Evolutionary conservation across 2,113 vertebrate genomes (phyloP), one percentile per base, ranked within the genome.

Genomic region (Muntiacus muntjak): DNA sequence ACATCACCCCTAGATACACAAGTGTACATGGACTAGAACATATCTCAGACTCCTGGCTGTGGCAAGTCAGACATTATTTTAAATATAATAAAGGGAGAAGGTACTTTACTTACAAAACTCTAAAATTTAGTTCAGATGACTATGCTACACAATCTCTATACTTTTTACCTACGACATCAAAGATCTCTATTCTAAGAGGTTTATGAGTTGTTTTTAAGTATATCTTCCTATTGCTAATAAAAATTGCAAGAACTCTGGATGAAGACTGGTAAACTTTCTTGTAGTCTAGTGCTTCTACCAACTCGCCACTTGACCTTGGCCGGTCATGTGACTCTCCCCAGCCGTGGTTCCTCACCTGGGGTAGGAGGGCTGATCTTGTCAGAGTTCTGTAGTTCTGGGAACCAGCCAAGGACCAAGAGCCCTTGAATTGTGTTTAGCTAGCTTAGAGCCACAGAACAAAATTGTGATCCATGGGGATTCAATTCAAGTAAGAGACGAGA

Each of bases 401-500:
- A 57, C 40, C 79, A 91, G 33, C 33, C 89, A 93, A 88, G 87
- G 67, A 90, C 91, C 79, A 88, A 40, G 33, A 95, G 43, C n/a
- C 89, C 50, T 93, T 93, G 91, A 96, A 60, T 87, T 79, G 17
- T 74, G 40, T 91, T 92, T 92, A 93, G 57, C 64, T 85, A 84
- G 54, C 91, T 85, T 85, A 40, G 19, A 87, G 50, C 25, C n/a
- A 95, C 86, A 62, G 55, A 91, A 97, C 50, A 74, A 83, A 97
- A 96, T 4, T 96, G 55, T 93, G 55, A 95, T 94, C 64, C 81
- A 23, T 4, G 45, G 83, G 81, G 83, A 95, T 96, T 97, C 97
- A 92, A 92, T 96, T 81, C 74, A 90, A 94, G 83, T 89, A 90
- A 82, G 82, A 98, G 90, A 95, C 6, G 28, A 95, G 87, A 96